Base-by-base conservation (phyloP, 37 sponge, comb jelly and placozoan genomes). In the Theonella swinhoei region DNA sequence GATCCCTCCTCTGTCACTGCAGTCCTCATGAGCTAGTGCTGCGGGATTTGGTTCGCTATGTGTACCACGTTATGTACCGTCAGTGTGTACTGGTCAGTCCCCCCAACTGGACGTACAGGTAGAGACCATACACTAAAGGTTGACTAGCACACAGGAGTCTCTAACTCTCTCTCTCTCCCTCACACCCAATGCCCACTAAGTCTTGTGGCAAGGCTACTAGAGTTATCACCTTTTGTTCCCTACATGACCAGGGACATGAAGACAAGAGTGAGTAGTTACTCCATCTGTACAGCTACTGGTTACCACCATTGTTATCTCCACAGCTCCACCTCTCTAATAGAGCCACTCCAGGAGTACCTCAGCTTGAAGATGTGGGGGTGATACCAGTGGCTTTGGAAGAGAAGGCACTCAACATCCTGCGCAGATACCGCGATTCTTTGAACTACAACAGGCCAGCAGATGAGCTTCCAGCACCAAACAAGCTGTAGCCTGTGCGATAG, bases 351-450 rank as follows among this genome's bases (percentile, higher is more conserved):
- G 91, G 70, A 20, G 74, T 90, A 1, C 99, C 97, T 26, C 97
- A 97, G 0, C 78, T 98, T 29, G 97, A 98, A 77, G 99, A 98
- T 54, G 41, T 98, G n/a, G 97, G 97, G 0, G 74, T 98, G 24
- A 68, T 63, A 4, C 89, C 95, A 2, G 77, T 85, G 11, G 35
- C 62, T 2, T 36, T 98, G 22, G 92, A 94, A 62, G 89, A 90
- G 33, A 82, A 74, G 29, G 96, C 91, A 59, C 71, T 96, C 17
- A 20, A 62, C 26, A 54, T 92, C 39, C 76, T 98, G 54, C 60
- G 99, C 19, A 81, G 89, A 19, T 92, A 98, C 83, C 64, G 98
- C 62, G 64, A 88, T 28, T 93, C 84, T 40, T 36, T 75, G 24
- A 72, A 79, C 54, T 88, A 75, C 25, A 62, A 83, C 36, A 82